Conservation (phyloP, 2,113 vertebrate species). For the Phalacrocorax brasilianus region DNA sequence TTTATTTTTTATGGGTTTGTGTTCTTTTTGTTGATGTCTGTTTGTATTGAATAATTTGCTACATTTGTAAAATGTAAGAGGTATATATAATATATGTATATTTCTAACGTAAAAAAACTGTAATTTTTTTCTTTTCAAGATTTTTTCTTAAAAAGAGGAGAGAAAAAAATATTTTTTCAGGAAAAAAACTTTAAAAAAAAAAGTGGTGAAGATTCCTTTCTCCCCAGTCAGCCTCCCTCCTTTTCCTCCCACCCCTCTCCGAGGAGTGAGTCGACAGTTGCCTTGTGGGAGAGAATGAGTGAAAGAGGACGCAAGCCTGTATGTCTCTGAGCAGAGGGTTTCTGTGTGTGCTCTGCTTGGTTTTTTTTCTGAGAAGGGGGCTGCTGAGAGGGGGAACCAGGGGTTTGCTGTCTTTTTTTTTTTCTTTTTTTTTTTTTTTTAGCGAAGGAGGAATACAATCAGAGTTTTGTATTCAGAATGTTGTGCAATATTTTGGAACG, state of each 20-base stretch:
- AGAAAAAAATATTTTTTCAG: constrained; percentile 81
- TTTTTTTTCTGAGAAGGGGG: constrained; percentile 42
- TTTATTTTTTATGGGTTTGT: constrained; percentile 81
- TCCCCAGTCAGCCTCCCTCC: constrained; percentile 56
- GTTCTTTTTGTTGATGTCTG: constrained; percentile 77
- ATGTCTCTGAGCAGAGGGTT: constrained; percentile 20
- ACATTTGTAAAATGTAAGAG: constrained; percentile 87
- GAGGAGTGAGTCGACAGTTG: constrained; percentile 48
- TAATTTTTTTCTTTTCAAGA: constrained; percentile 82
- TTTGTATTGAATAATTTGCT: constrained; percentile 87
- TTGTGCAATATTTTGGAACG: constrained; percentile 87
- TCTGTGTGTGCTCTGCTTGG: constrained; percentile 34
- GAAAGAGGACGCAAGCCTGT: constrained; percentile 58
- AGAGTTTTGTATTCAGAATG: constrained; percentile 84
- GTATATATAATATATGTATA: constrained; percentile 88
- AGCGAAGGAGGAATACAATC: constrained; percentile 80
- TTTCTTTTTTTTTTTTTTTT: constrained; percentile 25
- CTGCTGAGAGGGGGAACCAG: constrained; percentile 41
- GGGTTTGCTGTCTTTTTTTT: background rate
- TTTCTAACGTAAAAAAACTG: constrained; percentile 81
- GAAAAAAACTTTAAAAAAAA: constrained; percentile 81
- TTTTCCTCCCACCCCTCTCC: constrained; percentile 23
- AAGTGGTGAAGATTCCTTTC: constrained; percentile 67
- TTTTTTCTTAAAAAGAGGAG: constrained; percentile 82
- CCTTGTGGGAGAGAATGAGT: constrained; percentile 43